These are phyloP conservation scores for Gymnopithys bicolor DNA, from an alignment of 2,797 vertebrate species.

Conservation along the genomic window DNA sequence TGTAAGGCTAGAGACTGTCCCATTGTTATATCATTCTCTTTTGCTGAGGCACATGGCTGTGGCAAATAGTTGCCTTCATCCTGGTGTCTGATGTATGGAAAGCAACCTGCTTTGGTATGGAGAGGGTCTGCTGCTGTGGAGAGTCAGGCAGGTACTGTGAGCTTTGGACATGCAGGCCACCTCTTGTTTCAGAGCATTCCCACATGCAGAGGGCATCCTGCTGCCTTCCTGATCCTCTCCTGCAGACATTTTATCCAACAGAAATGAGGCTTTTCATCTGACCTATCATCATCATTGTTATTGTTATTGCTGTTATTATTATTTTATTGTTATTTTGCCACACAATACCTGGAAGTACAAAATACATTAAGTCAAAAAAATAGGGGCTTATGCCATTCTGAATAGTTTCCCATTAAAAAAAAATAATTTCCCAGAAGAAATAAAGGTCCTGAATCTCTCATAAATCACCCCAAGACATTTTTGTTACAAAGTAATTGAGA, in stretches of 20 bases:
- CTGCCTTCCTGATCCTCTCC: neutral
- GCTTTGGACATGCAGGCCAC: rapidly evolving
- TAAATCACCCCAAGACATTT: conserved; percentile 57
- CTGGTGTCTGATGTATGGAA: neutral
- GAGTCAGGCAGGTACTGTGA: neutral
- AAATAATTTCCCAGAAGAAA: conserved; percentile 35
- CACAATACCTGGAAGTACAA: neutral
- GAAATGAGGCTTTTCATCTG: neutral
- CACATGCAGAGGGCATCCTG: neutral
- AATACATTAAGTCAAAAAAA: neutral
- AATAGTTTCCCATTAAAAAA: conserved; percentile 20
- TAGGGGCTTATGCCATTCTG: neutral
- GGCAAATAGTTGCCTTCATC: neutral
- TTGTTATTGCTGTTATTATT: neutral
- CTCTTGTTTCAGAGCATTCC: rapidly evolving
- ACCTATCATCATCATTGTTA: neutral
- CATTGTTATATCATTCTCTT: neutral
- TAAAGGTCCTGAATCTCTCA: conserved; percentile 17
- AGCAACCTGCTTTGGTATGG: neutral
- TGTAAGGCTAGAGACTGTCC: neutral
- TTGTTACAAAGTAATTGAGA: conserved; percentile 54
- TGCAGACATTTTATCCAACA: neutral
- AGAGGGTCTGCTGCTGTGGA: rapidly evolving
- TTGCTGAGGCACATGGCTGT: rapidly evolving
- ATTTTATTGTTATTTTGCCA: neutral